Percentiles rank a stretch among this genome's conserved stretches.
These are phyloP conservation scores for Araneus ventricosus DNA, from an alignment of 1,140 invertebrate genomes.

Conservation along the genomic window DNA sequence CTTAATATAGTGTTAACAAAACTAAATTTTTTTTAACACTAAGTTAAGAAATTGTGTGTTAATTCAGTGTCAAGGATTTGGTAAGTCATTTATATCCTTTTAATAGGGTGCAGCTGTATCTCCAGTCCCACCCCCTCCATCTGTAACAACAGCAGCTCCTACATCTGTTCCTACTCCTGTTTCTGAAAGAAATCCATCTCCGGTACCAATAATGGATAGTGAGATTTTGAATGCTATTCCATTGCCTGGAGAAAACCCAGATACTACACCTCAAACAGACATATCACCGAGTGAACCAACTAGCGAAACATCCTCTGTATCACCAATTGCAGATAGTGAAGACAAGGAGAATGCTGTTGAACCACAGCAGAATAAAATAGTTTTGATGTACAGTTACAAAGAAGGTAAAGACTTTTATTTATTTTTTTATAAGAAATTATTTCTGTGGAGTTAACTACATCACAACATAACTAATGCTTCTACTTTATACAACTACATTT, in stretches of 20 bases:
- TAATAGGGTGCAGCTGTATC: background rate
- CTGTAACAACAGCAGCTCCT: background rate
- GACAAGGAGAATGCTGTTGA: conserved; percentile 61
- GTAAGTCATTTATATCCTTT: too few species aligned
- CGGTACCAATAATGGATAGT: conserved; percentile 46
- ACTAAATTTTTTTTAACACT: too few species aligned
- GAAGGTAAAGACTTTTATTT: background rate
- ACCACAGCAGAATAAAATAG: background rate
- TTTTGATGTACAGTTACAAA: conserved; percentile 60
- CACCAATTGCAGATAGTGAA: conserved; percentile 52
- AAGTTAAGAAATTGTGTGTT: too few species aligned
- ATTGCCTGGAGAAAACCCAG: conserved; percentile 15
- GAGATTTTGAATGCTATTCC: conserved; percentile 57
- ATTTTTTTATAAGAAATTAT: background rate
- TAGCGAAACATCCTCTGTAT: conserved; percentile 58
- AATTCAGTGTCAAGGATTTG: too few species aligned
- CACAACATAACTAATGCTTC: too few species aligned
- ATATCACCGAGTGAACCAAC: background rate
- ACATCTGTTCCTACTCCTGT: background rate
- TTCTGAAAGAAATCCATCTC: background rate
- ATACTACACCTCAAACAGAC: conserved; percentile 8
- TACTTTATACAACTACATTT: too few species aligned
- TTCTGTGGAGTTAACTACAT: conserved; percentile 13
- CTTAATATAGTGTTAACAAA: too few species aligned
- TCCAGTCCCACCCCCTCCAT: background rate